These are phyloP conservation scores for Alligator sinensis DNA, from an alignment of 2,113 vertebrate species.

Conservation along the genomic window DNA sequence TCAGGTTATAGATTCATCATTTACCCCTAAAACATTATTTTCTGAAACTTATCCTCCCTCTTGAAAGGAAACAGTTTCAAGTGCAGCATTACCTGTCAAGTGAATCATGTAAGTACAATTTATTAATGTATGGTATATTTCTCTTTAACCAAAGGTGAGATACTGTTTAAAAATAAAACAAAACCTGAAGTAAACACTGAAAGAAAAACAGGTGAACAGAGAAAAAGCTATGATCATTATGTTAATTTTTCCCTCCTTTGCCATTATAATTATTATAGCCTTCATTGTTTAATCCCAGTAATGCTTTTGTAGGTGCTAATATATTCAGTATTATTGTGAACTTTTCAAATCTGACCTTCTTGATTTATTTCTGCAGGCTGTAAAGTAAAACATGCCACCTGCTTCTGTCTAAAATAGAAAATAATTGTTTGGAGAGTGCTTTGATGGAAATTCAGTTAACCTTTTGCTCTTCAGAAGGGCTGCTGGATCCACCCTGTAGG, in stretches of 20 bases:
- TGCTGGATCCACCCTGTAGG: background rate
- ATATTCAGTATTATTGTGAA: conserved; percentile 58
- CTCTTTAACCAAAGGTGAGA: background rate
- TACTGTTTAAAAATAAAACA: too few species aligned
- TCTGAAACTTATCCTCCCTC: background rate
- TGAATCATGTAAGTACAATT: background rate
- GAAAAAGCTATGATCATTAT: background rate
- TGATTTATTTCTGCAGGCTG: conserved; percentile 62
- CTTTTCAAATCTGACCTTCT: conserved; percentile 69
- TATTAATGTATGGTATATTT: background rate
- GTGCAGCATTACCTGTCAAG: background rate
- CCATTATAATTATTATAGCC: conserved; percentile 8
- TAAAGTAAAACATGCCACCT: conserved; percentile 37
- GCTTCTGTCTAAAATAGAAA: conserved; percentile 54
- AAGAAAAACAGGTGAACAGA: background rate
- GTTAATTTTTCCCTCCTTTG: conserved; percentile 28
- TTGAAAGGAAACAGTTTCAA: background rate
- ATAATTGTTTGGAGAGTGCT: conserved; percentile 46
- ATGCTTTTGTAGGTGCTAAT: conserved; percentile 41
- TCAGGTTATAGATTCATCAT: background rate
- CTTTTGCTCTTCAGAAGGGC: conserved; percentile 42
- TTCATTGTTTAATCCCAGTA: conserved; percentile 50
- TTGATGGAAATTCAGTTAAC: conserved; percentile 44
- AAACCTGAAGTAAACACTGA: background rate
- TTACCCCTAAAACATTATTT: background rate